Percentiles rank a stretch among this genome's conserved stretches.
Evolutionary conservation across 2,113 vertebrate genomes (phyloP).

Genomic region (Cololabis saira): DNA sequence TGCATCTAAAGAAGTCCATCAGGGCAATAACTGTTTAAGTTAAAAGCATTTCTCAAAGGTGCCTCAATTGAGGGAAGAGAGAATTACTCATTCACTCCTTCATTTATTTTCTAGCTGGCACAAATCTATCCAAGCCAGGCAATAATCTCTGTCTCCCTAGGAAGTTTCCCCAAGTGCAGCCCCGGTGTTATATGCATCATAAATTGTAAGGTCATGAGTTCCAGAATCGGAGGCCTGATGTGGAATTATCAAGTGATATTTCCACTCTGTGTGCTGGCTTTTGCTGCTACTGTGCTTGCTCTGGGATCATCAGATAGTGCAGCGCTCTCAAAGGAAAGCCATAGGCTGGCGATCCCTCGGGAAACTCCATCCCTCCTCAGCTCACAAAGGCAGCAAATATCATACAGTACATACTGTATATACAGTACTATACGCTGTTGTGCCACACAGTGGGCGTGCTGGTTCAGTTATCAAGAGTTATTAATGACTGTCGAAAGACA

Average conservation of each 20-base stretch:
- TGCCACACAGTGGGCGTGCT: no score
- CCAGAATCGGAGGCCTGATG: conserved; percentile 51
- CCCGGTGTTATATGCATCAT: conserved; percentile 39
- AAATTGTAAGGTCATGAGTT: conserved; percentile 59
- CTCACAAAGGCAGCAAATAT: conserved; percentile 17
- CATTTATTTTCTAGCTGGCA: conserved; percentile 7
- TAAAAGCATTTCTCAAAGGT: conserved; percentile 36
- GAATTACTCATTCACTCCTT: conserved; percentile 35
- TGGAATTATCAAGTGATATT: conserved; percentile 56
- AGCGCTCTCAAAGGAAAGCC: conserved; percentile 52
- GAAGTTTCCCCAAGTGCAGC: conserved; percentile 23
- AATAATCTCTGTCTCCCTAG: conserved; percentile 39
- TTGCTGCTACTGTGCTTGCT: conserved; percentile 37
- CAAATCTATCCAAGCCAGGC: conserved; percentile 22
- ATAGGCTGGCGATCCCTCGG: conserved; percentile 44
- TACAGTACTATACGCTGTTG: no score
- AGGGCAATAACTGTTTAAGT: conserved; percentile 16
- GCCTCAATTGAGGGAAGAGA: conserved; percentile 15
- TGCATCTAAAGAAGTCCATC: conserved; percentile 12
- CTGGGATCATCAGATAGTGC: conserved; percentile 67
- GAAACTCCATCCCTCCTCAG: conserved; percentile 20
- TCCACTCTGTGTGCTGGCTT: conserved; percentile 43
- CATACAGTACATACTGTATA: conserved; percentile 8
- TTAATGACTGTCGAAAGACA: no score
- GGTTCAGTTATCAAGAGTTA: no score